Conservation (phyloP, 2,888 invertebrate species). For the Pecten maximus region DNA sequence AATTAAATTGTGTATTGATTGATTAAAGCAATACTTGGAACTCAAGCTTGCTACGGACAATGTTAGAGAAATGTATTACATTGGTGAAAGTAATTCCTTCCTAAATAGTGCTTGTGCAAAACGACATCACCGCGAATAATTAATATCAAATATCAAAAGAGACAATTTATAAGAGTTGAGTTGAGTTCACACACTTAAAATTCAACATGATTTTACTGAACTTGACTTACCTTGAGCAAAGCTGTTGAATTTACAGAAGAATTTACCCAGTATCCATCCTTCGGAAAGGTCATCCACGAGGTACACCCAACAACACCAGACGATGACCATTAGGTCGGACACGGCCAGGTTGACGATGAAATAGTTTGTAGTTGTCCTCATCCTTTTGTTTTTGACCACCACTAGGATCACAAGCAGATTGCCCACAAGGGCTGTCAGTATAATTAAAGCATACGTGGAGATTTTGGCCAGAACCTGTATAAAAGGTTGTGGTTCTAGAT, state of each 20-base stretch:
- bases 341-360: conserved; percentile 79
- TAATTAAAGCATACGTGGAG: conserved; percentile 55
- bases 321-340: conserved; percentile 76
- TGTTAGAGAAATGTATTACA: no score
- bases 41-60: no score
- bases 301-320: conserved; percentile 90
- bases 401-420: conserved; percentile 64
- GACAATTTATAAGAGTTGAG: not conserved
- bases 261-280: conserved; percentile 88
- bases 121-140: no score
- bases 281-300: conserved; percentile 90
- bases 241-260: conserved; percentile 91
- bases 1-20: no score
- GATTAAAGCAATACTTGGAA: no score
- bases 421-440: conserved; percentile 60
- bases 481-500: conserved; percentile 51
- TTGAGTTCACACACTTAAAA: not conserved
- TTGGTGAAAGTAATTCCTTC: no score
- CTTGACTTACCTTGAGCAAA: conserved; percentile 87
- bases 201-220: not conserved
- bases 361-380: conserved; percentile 69
- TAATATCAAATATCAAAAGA: no score
- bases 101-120: no score
- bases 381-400: conserved; percentile 63
- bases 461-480: conserved; percentile 64